A percentile compares a stretch with the other conserved stretches of the same genome.
These are phyloP conservation scores for Catalaphyllia jardinei DNA, from an alignment of 64 coral and sea anemone genomes.

Conservation along the genomic window DNA sequence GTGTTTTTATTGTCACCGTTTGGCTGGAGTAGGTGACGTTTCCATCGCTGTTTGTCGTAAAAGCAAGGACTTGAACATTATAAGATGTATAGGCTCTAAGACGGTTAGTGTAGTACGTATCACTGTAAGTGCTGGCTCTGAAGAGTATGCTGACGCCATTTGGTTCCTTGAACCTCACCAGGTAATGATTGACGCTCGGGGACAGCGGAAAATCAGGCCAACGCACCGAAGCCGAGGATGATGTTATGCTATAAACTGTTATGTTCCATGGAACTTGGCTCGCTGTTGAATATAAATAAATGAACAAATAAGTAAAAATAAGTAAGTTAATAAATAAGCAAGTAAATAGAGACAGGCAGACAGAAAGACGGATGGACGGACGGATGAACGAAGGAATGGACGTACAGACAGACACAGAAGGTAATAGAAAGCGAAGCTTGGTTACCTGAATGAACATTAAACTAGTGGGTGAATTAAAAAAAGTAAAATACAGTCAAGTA, in stretches of 20 bases:
- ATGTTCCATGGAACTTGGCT: background rate
- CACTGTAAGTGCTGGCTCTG: background rate
- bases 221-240: background rate
- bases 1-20: background rate
- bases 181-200: background rate
- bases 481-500: background rate
- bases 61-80: background rate
- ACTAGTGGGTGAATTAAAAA: background rate
- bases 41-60: background rate
- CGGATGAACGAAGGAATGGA: too few relatives aligned
- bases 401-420: too few relatives aligned
- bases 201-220: background rate
- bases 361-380: too few relatives aligned
- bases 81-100: background rate
- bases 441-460: too few relatives aligned
- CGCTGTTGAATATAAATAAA: background rate
- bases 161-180: slow-evolving; percentile 10
- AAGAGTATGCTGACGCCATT: background rate
- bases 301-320: background rate
- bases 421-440: too few relatives aligned
- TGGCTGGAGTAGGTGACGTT: slow-evolving; percentile 1
- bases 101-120: background rate
- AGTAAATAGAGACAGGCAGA: too few relatives aligned
- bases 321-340: too few relatives aligned
- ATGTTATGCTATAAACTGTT: slow-evolving; percentile 3